Conservation (phyloP, 2,113 vertebrate genomes). For the Apodemus sylvaticus region DNA sequence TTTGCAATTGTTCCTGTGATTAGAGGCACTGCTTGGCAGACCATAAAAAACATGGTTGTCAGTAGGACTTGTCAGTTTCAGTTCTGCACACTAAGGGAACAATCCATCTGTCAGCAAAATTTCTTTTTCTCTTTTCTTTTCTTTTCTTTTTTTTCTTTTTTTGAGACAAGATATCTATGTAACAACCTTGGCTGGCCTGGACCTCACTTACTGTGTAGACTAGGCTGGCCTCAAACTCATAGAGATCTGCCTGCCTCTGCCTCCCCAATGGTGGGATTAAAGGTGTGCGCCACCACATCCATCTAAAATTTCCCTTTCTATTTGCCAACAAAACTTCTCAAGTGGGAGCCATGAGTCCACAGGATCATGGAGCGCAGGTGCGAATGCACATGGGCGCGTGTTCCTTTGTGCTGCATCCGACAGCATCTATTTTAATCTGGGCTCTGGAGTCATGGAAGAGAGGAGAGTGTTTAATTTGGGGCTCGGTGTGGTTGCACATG, state of each 20-base stretch:
- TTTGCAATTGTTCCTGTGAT: background rate
- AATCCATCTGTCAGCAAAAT: background rate
- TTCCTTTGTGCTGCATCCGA: background rate
- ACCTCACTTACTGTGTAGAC: background rate
- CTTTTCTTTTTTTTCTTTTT: too few relatives aligned
- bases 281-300: background rate
- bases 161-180: background rate
- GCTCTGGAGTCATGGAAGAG: background rate
- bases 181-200: background rate
- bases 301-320: background rate
- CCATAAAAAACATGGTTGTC: background rate
- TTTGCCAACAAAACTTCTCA: background rate
- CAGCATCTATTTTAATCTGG: background rate
- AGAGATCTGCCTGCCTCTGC: background rate
- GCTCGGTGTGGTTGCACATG: background rate
- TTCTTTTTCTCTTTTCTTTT: background rate
- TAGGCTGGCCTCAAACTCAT: background rate
- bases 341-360: background rate
- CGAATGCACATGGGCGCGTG: background rate
- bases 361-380: background rate
- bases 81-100: background rate
- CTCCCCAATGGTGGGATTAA: background rate
- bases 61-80: background rate
- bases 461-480: background rate
- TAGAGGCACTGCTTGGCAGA: background rate